Conservation (phyloP, 1,140 invertebrate species). For the Sinonovacula constricta region DNA sequence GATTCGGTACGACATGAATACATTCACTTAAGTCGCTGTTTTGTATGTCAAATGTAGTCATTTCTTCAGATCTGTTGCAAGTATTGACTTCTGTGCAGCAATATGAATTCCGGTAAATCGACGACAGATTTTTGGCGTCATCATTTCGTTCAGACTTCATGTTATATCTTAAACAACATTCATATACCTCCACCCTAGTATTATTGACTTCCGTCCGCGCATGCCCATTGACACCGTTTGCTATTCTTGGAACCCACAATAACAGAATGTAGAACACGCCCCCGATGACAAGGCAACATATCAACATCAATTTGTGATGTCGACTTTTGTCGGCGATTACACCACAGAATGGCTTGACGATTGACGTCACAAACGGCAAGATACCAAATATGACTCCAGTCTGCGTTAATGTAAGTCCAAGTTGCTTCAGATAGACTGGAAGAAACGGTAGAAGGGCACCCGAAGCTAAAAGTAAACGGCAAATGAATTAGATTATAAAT, state of each 20-base stretch:
- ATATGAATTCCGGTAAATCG: too few species aligned
- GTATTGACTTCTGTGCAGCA: too few species aligned
- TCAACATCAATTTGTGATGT: constrained; percentile 83
- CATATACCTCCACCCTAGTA: constrained; percentile 58
- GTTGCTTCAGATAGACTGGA: constrained; percentile 87
- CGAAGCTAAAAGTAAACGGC: constrained; percentile 89
- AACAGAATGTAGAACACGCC: constrained; percentile 63
- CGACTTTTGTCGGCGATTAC: constrained; percentile 88
- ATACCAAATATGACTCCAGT: constrained; percentile 88
- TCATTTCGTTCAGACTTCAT: too few species aligned
- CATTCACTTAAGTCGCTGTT: too few species aligned
- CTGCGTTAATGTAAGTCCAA: constrained; percentile 89
- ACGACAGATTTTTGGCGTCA: too few species aligned
- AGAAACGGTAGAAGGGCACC: constrained; percentile 90
- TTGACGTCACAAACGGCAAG: constrained; percentile 87
- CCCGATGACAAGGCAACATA: constrained; percentile 50
- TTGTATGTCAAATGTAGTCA: too few species aligned
- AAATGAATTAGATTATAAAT: too few species aligned
- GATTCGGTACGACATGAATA: too few species aligned
- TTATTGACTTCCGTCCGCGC: constrained; percentile 35
- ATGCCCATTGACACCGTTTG: not conserved
- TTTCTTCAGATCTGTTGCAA: too few species aligned
- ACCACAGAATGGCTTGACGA: constrained; percentile 89
- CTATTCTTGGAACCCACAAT: constrained; percentile 53
- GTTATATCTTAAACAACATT: constrained; percentile 63